Conservation (phyloP, 2,888 invertebrate species). For the Agrochola lychnidis region DNA sequence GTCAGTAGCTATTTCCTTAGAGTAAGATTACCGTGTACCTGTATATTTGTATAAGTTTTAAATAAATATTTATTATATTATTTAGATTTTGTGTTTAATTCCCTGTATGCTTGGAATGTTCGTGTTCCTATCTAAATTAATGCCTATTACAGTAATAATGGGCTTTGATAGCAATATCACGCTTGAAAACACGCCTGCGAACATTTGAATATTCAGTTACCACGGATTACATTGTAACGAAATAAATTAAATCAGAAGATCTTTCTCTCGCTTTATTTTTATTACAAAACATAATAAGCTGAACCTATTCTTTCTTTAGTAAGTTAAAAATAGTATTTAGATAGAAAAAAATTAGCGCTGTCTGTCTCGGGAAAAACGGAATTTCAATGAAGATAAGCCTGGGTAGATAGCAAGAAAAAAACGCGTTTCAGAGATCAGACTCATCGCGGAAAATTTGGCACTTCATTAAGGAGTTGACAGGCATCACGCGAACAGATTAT, state of each 20-base stretch:
- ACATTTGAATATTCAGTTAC: slow-evolving; percentile 48
- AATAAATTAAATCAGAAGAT: slow-evolving; percentile 3
- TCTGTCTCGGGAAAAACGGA: slow-evolving; percentile 1
- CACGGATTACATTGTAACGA: slow-evolving; percentile 11
- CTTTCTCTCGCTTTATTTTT: not conserved
- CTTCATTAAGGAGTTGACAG: slow-evolving; percentile 23
- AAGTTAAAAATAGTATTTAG: not conserved
- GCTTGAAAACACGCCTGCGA: slow-evolving; percentile 20
- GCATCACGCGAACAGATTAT: not conserved
- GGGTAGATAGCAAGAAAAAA: slow-evolving; percentile 3
- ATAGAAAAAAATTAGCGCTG: not conserved
- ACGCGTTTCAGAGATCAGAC: slow-evolving; percentile 4
- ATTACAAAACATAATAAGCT: not conserved
- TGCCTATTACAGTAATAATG: slow-evolving; percentile 24
- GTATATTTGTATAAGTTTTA: slow-evolving; percentile 12
- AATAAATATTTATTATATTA: slow-evolving; percentile 27
- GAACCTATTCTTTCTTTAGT: not conserved
- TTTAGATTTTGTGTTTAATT: slow-evolving; percentile 3
- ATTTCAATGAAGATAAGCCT: not conserved
- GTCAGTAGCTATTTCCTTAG: not conserved
- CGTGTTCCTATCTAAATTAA: slow-evolving; percentile 9
- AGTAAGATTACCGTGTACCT: slow-evolving; percentile 2
- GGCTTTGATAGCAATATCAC: slow-evolving; percentile 46
- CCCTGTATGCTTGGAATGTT: not conserved
- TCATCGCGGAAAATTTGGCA: slow-evolving; percentile 15